Evolutionary conservation across 2,797 vertebrate species (phyloP), one percentile per base, ranked within the genome.

Genomic region (Coccyzus lansbergi): DNA sequence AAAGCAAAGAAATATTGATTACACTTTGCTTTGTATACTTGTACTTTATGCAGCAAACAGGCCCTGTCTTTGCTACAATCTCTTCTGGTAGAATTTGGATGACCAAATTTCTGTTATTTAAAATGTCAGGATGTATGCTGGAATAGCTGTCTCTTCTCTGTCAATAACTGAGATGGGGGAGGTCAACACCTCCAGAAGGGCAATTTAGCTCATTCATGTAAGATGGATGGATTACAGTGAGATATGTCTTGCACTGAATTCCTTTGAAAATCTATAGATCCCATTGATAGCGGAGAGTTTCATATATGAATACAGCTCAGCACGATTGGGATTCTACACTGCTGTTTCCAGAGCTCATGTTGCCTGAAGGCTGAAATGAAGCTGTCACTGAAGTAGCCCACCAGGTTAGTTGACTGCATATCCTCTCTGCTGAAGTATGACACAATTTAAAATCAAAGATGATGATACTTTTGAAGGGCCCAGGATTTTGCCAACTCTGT

Each of bases 361-460:
- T 83, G 58, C 42, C 76, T 80, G 58, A 78, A 70, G 38, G 65
- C 69, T 87, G 84, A 80, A 95, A 88, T 65, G 72, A 91, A 87
- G 75, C 71, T 75, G 59, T 90, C 69, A 48, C 17, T 55, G 82
- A 71, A 55, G 34, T 53, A 93, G 65, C 48, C 76, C 72, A 78
- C 59, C 74, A 72, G 51, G 59, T 85, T 38, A 81, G 55, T 44
- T 36, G 69, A 81, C 49, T 55, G 63, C 26, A 29, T 59, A 63
- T 78, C 76, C 62, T 64, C 58, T 75, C 84, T 89, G 22, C 88
- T 81, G 38, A 92, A 92, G 69, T 55, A 65, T 63, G 76, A 90
- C 79, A 88, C 0, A 3, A 79, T 88, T 91, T 93, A 36, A 89
- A 94, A 92, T 91, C 91, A 92, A 93, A 94, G 59, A 51, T 78